Percentiles rank a stretch among this genome's conserved stretches.
Conservation (phyloP, 2,888 invertebrate species). For the Volucella bombylans region DNA sequence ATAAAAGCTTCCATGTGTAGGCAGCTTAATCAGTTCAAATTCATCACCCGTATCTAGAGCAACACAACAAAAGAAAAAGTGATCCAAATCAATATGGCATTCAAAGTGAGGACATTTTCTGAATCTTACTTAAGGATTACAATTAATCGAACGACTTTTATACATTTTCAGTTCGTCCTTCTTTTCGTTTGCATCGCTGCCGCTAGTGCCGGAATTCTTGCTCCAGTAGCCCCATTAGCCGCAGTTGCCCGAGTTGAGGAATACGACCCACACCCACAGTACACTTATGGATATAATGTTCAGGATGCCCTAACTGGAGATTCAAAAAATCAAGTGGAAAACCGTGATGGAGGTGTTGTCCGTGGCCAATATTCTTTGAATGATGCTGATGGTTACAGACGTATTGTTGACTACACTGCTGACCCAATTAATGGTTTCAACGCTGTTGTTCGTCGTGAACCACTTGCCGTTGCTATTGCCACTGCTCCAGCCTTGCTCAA, state of each 20-base stretch:
- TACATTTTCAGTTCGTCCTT: conserved; percentile 77
- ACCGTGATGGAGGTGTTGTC: conserved; percentile 82
- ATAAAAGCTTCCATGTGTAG: conserved; percentile 77
- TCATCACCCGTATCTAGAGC: conserved; percentile 79
- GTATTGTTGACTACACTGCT: conserved; percentile 82
- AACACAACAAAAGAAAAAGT: conserved; percentile 77
- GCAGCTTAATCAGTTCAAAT: conserved; percentile 79
- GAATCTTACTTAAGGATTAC: conserved; percentile 51
- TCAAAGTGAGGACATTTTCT: conserved; percentile 79
- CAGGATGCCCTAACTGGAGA: conserved; percentile 82
- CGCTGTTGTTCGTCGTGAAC: conserved; percentile 82
- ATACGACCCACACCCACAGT: conserved; percentile 82
- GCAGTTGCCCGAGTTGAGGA: conserved; percentile 77
- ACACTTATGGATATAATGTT: conserved; percentile 82
- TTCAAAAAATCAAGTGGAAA: conserved; percentile 82
- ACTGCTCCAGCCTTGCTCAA: conserved; percentile 72
- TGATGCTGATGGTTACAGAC: conserved; percentile 82
- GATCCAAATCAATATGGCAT: conserved; percentile 78
- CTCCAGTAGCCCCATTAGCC: conserved; percentile 78
- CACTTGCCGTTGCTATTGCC: conserved; percentile 79
- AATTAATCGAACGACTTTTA: conserved; percentile 26
- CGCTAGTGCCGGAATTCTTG: conserved; percentile 79
- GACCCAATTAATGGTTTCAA: conserved; percentile 82
- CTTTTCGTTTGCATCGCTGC: conserved; percentile 80
- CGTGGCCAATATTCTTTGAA: conserved; percentile 82